Evolutionary conservation across 2,113 vertebrate genomes (phyloP), one percentile per base, ranked within the genome.

Genomic region (Leptosomus discolor): DNA sequence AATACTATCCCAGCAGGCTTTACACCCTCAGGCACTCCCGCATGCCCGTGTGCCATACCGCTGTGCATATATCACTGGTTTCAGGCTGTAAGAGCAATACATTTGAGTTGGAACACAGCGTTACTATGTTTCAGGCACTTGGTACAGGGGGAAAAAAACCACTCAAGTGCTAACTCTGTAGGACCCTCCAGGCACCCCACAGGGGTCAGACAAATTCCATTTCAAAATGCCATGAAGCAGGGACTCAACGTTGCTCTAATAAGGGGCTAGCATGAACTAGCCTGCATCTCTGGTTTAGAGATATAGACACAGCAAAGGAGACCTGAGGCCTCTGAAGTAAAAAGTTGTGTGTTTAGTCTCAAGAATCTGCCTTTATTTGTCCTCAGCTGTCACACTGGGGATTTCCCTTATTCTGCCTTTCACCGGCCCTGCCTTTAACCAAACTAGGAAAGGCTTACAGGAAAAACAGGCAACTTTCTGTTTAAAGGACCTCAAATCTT

Each of bases 41-140:
- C 0, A 0, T 26, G 26, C 17, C 34, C 57, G 24, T 34, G 29
- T 56, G 67, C 36, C 51, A 20, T 27, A 29, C 17, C 26, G 14
- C 22, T 39, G 15, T 4, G 32, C 21, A 11, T 1, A 0, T 16
- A 23, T 10, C 64, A 41, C 14, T 21, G 45, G 32, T 14, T 53
- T 50, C 32, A 16, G 3, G 30, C 39, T 21, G 4, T 30, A n/a
- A 36, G 45, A 73, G 12, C 53, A 50, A 53, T 24, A 1, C 0
- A 2, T 5, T 43, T 39, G 36, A 57, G 46, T 3, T n/a, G 22
- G 53, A 51, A 56, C 19, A n/a, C 21, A 77, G 51, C 54, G 23
- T 21, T 9, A 2, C 27, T 30, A 14, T 14, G 32, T 27, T 69
- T n/a, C 39, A 61, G 17, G 36, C 32, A 41, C 24, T 61, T 43